phyloP scores from a whole-genome alignment of 2,888 invertebrate genomes.

The Malthinus flaveolus region DNA sequence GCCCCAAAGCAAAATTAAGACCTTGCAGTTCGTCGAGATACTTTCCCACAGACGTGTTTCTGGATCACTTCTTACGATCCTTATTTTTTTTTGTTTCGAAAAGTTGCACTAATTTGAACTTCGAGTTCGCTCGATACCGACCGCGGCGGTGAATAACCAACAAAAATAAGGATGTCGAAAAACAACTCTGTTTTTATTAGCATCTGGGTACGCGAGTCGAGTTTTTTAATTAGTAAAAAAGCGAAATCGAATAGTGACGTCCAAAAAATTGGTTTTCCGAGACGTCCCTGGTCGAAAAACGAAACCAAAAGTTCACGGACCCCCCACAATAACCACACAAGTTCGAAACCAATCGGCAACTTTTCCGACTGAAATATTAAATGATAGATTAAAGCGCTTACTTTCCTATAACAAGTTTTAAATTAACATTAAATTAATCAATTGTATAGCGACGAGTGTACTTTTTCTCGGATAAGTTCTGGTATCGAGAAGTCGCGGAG shows the following conservation, averaged over 20 bases:
- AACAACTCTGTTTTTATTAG: no score
- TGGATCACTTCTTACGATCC: slow-evolving; percentile 3
- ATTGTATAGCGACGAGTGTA: slow-evolving; percentile 16
- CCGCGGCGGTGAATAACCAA: no score
- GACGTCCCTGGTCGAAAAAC: background rate
- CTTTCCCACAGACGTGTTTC: slow-evolving; percentile 16
- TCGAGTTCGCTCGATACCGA: no score
- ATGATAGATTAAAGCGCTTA: slow-evolving; percentile 25
- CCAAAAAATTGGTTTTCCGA: no score
- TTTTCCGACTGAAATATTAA: slow-evolving; percentile 17
- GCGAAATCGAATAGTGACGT: no score
- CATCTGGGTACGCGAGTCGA: no score
- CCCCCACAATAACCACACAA: slow-evolving; percentile 27
- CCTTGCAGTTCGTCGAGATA: slow-evolving; percentile 35
- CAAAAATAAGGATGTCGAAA: no score
- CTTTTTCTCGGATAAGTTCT: slow-evolving; percentile 22
- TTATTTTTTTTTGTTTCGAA: background rate
- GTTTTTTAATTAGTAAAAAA: no score
- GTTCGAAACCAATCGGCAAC: slow-evolving; percentile 24
- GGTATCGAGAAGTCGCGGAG: slow-evolving; percentile 14
- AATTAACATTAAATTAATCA: slow-evolving; percentile 25
- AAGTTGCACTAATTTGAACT: no score
- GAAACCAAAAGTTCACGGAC: slow-evolving; percentile 14
- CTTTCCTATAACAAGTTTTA: slow-evolving; percentile 8
- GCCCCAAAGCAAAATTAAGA: slow-evolving; percentile 39